Conservation (phyloP, 2,113 vertebrate genomes). For the Heterochromis multidens region DNA sequence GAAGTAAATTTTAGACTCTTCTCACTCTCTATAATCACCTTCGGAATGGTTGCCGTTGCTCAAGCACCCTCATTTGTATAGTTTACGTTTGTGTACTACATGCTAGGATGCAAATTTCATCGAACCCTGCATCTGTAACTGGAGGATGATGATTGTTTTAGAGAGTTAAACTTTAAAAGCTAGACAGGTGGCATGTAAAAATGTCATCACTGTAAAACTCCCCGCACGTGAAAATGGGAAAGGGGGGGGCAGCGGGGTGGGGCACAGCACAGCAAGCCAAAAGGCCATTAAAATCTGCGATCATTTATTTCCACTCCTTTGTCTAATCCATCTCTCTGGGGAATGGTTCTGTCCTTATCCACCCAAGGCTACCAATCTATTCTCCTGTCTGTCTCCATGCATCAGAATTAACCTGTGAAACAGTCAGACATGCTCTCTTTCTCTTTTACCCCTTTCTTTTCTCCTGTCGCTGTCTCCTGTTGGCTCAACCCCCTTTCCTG, state of each 20-base stretch:
- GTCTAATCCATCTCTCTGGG: slow-evolving; percentile 81
- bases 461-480: slow-evolving; percentile 29
- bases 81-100: neutral
- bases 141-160: slow-evolving; percentile 48
- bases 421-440: slow-evolving; percentile 63
- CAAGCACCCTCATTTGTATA: slow-evolving; percentile 3
- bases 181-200: slow-evolving; percentile 60
- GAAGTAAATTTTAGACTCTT: neutral
- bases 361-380: slow-evolving; percentile 83
- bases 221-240: slow-evolving; percentile 56
- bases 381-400: slow-evolving; percentile 76
- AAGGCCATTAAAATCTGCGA: slow-evolving; percentile 81
- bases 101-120: slow-evolving; percentile 19
- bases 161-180: slow-evolving; percentile 46
- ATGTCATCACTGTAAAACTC: slow-evolving; percentile 66
- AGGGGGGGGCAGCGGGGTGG: neutral
- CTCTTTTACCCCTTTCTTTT: slow-evolving; percentile 45
- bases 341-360: slow-evolving; percentile 81
- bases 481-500: slow-evolving; percentile 16
- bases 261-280: slow-evolving; percentile 68
- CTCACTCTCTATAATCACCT: neutral
- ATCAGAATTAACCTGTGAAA: slow-evolving; percentile 77
- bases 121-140: slow-evolving; percentile 1
- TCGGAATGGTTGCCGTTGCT: neutral
- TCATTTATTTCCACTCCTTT: slow-evolving; percentile 79